Evolutionary conservation across 1,140 invertebrate genomes (phyloP).

Genomic region (Oscheius sp.): DNA sequence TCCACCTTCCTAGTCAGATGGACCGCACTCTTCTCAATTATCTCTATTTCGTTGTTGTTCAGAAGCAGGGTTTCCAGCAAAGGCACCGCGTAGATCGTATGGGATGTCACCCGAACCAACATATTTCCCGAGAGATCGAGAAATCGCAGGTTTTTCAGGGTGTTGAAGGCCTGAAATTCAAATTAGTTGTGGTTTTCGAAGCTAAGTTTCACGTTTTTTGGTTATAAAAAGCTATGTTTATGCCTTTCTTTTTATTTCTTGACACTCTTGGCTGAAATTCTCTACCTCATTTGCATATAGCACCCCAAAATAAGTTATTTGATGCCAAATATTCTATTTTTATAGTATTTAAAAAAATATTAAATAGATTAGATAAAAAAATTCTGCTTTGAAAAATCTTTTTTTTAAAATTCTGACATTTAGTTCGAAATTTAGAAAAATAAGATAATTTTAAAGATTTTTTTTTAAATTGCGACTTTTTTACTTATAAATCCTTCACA

Average conservation of each 20-base stretch:
- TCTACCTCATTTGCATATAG: neutral
- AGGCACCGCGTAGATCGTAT: neutral
- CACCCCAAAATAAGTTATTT: neutral
- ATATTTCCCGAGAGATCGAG: slow-evolving; percentile 28
- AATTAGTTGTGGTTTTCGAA: neutral
- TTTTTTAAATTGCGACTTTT: no score
- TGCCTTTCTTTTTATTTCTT: neutral
- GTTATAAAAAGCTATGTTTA: neutral
- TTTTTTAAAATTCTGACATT: no score
- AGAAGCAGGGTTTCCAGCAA: neutral
- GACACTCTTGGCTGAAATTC: neutral
- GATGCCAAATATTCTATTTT: no score
- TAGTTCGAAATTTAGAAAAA: no score
- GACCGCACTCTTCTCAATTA: neutral
- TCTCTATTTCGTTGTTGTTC: slow-evolving; percentile 2
- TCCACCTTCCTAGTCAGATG: neutral
- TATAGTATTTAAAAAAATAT: no score
- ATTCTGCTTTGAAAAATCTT: no score
- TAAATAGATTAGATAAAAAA: no score
- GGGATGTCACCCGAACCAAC: neutral
- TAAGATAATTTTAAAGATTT: no score
- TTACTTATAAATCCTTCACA: no score
- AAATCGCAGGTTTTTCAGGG: slow-evolving; percentile 17
- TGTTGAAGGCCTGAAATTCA: slow-evolving; percentile 18
- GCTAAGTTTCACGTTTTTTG: neutral